Base-by-base conservation (phyloP, 2,797 vertebrate species). In the Gallirallus australis region DNA sequence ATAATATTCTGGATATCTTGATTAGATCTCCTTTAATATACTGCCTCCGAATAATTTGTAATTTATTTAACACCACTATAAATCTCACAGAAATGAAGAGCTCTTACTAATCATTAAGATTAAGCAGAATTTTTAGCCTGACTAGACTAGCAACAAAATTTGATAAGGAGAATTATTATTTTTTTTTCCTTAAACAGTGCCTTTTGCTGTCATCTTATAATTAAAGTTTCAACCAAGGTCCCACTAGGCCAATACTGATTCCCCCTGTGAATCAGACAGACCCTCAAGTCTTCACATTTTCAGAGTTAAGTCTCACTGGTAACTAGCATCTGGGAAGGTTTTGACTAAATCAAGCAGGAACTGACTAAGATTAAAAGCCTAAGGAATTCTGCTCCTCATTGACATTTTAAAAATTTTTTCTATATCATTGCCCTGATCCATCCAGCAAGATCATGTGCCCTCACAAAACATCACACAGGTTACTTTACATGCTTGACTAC, bases 1-100 rank as follows among this genome's bases (percentile, higher is more conserved):
- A 96, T 73, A 93, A 95, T 90, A 91, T 97, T 94, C 89, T 91
- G 95, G 96, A 95, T 97, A 97, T 97, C 95, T 97, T 97, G 95
- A 97, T 96, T 96, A 97, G 80, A 96, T 96, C 93, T 94, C 65
- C 82, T 93, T 91, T 97, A 96, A 96, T 84, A 95, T 82, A 91
- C 65, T 94, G 89, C 79, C 84, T 95, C 83, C 0, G 0, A 96
- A 95, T 94, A 89, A 93, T 93, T 96, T 0, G 12, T 93, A 82
- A 96, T 95, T 96, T 96, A 96, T 96, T 97, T 97, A 97, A 92
- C 64, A 91, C 59, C 64, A 68, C 83, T 76, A 80, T 50, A 79
- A 83, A 86, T 91, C 77, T 86, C 84, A 31, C 63, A 92, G 90
- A 95, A 97, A 94, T 87, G 86, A 95, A 75, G 86, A 93, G 75